A percentile compares a stretch with the other conserved stretches of the same genome.
These are phyloP conservation scores for Neotragus moschatus DNA, from an alignment of 2,113 vertebrate species.

Conservation along the genomic window DNA sequence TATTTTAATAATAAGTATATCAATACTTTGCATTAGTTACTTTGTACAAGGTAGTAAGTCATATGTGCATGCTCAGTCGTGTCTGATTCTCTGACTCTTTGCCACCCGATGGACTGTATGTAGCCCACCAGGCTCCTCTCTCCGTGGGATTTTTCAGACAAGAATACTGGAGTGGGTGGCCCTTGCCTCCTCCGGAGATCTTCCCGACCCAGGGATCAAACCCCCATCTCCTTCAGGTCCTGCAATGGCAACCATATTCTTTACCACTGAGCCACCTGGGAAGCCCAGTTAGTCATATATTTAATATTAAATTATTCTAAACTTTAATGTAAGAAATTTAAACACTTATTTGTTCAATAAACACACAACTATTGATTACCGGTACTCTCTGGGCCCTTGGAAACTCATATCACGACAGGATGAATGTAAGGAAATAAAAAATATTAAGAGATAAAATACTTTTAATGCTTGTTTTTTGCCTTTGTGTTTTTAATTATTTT, in stretches of 20 bases:
- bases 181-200: accelerated
- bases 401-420: background rate
- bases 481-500: background rate
- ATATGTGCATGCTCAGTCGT: background rate
- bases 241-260: background rate
- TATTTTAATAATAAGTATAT: background rate
- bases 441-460: background rate
- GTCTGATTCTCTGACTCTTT: background rate
- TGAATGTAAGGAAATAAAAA: background rate
- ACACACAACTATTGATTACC: background rate
- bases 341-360: slow-evolving; percentile 20
- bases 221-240: background rate
- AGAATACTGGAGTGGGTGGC: background rate
- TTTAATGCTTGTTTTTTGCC: background rate
- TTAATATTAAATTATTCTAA: background rate
- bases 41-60: background rate
- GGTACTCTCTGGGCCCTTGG: background rate
- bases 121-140: background rate
- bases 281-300: background rate
- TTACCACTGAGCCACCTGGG: background rate
- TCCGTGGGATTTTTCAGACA: background rate
- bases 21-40: background rate
- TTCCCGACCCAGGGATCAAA: background rate
- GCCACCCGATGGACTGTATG: background rate
- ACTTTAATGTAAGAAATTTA: background rate